phyloP scores from a whole-genome alignment of 2,888 invertebrate species.

The Dasysyrphus tricinctus region DNA sequence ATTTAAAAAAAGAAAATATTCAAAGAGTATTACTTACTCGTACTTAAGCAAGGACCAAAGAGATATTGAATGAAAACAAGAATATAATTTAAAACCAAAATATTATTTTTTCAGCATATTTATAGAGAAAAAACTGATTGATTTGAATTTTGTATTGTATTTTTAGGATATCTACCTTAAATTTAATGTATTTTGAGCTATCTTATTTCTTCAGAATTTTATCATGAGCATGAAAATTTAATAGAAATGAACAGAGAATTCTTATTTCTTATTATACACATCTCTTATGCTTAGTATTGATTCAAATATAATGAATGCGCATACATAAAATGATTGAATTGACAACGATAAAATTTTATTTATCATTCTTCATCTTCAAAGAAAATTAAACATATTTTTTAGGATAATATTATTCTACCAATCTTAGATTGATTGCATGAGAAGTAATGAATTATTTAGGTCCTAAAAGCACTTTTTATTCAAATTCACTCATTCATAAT shows the following conservation, averaged over 20 bases:
- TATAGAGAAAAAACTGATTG: not conserved
- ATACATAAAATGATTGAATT: too few relatives aligned
- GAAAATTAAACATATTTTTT: too few relatives aligned
- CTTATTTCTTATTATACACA: not conserved
- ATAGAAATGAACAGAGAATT: not conserved
- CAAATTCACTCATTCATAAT: too few relatives aligned
- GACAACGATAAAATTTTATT: too few relatives aligned
- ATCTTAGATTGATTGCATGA: too few relatives aligned
- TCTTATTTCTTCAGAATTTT: not conserved
- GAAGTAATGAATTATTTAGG: too few relatives aligned
- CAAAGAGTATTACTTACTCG: not conserved
- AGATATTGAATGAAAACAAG: not conserved
- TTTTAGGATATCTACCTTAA: not conserved
- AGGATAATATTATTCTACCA: too few relatives aligned
- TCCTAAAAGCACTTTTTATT: too few relatives aligned
- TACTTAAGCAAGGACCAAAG: not conserved
- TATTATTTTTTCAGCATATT: not conserved
- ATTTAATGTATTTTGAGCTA: not conserved
- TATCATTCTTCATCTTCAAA: too few relatives aligned
- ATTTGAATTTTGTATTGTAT: slow-evolving; percentile 6
- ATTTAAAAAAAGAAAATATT: not conserved
- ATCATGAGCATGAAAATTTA: not conserved
- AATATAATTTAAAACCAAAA: not conserved
- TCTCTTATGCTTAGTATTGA: too few relatives aligned
- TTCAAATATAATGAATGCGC: too few relatives aligned